Evolutionary conservation across 2,113 vertebrate genomes (phyloP), one percentile per base, ranked within the genome.

Genomic region (Falcunculus frontatus): DNA sequence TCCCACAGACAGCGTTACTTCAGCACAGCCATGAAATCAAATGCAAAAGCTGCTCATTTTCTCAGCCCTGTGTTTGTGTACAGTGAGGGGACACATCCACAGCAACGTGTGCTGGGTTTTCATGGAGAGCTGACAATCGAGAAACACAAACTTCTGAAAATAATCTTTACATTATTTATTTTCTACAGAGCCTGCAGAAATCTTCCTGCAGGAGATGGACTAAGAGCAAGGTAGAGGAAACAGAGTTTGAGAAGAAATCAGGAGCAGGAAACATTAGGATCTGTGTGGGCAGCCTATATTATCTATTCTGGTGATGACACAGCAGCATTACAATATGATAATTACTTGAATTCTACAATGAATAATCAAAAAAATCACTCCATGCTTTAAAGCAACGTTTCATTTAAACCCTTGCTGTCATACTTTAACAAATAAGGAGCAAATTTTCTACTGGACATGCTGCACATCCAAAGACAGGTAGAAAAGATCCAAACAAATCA

Each of bases 61-160:
- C 63, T 11, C n/a, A 83, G 52, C 62, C 59, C 74, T 26, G 5
- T 3, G 27, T 16, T 52, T 25, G 6, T 16, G 7, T 1, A 3
- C 32, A 37, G 10, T 4, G 29, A 60, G 42, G 42, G 33, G 53
- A 75, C 15, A 12, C 22, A 1, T 0, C 18, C 73, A 80, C 46
- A 30, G n/a, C 55, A 42, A 22, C 0, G 2, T 0, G 6, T 5
- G 42, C 13, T 4, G 0, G 0, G 50, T 35, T 68, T 77, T 22
- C 14, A 10, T 0, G 6, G 10, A 26, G 27, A 59, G 47, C 33
- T 37, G 35, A 56, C 25, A 44, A n/a, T 0, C 3, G 13, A 46
- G 30, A 26, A 47, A 49, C 0, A 14, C 0, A 0, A 73, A 44
- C 6, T 32, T 19, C 20, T 47, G 13, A 33, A 53, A 57, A 44